Evolutionary conservation across 2,113 vertebrate genomes (phyloP).

Genomic region (Hyaena hyaena): DNA sequence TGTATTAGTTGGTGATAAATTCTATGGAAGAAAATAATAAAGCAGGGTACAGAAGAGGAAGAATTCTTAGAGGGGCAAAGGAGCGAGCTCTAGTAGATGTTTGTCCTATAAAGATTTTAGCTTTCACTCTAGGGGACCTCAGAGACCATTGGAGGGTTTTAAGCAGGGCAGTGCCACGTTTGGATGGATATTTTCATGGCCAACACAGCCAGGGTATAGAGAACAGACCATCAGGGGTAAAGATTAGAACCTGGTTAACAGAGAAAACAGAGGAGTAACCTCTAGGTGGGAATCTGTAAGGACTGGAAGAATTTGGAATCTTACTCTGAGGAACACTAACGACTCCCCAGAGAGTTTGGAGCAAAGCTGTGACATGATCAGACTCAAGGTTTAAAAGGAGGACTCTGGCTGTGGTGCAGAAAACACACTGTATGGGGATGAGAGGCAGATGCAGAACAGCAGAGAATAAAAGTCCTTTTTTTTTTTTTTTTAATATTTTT

Average conservation of each 20-base stretch:
- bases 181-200: background rate
- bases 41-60: background rate
- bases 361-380: background rate
- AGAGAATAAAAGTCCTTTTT: background rate
- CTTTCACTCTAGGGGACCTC: background rate
- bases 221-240: background rate
- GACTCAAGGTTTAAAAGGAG: background rate
- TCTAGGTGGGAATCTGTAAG: background rate
- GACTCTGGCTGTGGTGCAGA: background rate
- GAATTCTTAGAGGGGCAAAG: background rate
- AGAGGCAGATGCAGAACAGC: background rate
- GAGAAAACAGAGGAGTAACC: background rate
- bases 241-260: background rate
- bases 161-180: background rate
- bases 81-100: background rate
- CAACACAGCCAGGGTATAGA: background rate
- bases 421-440: background rate
- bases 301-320: background rate
- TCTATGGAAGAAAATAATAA: background rate
- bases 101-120: background rate
- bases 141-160: background rate
- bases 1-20: background rate
- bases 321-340: background rate
- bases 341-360: background rate
- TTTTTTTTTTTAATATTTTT: no score